A percentile compares a stretch with the other conserved stretches of the same genome.
Evolutionary conservation across 1,140 invertebrate species (phyloP).

Genomic region (Archivesica marissinica): DNA sequence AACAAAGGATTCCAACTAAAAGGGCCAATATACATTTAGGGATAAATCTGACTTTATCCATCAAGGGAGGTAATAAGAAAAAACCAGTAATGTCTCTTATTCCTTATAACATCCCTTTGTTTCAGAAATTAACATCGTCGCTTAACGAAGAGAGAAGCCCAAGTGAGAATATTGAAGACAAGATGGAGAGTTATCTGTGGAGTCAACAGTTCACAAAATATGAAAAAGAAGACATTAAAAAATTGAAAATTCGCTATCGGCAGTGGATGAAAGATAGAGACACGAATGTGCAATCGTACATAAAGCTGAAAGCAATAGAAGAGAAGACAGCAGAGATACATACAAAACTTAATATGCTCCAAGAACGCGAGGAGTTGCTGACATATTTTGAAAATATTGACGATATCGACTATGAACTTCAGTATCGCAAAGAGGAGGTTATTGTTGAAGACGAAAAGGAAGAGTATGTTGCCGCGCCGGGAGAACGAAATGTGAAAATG

Average conservation of each 20-base stretch:
- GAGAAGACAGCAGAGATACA: conserved; percentile 1
- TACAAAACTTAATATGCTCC: conserved; percentile 9
- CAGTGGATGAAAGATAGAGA: conserved; percentile 21
- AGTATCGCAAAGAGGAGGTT: neutral
- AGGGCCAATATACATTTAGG: no score
- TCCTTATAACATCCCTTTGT: neutral
- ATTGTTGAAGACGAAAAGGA: neutral
- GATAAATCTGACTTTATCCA: no score
- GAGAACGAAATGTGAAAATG: conserved; percentile 34
- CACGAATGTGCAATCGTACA: neutral
- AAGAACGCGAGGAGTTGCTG: conserved; percentile 50
- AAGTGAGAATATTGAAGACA: neutral
- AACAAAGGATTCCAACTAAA: no score
- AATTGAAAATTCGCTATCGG: neutral
- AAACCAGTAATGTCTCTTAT: no score
- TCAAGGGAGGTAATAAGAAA: no score
- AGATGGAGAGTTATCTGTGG: neutral
- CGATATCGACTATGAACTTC: neutral
- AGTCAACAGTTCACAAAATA: conserved; percentile 10
- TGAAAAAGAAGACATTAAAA: conserved; percentile 9
- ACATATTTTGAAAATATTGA: conserved; percentile 38
- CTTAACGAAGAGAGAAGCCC: neutral
- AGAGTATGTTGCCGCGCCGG: conserved; percentile 48
- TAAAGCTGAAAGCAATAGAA: neutral
- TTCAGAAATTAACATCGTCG: neutral